Evolutionary conservation across 2,888 invertebrate species (phyloP).

Genomic region (Euplagia quadripunctaria): DNA sequence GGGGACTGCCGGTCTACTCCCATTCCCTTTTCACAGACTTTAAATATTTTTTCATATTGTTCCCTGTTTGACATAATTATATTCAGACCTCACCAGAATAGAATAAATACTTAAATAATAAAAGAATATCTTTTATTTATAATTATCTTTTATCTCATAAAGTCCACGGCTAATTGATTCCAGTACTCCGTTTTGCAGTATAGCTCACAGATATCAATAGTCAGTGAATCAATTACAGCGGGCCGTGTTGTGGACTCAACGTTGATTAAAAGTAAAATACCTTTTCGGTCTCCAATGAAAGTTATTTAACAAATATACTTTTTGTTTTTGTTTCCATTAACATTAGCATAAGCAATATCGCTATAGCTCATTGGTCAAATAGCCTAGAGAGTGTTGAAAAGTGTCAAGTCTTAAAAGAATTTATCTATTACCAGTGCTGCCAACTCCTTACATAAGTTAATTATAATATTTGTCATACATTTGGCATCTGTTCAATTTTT

Average conservation of each 20-base stretch:
- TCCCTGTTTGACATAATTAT: too few relatives aligned
- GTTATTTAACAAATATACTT: neutral
- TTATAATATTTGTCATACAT: neutral
- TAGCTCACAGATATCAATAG: neutral
- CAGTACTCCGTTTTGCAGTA: neutral
- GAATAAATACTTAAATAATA: too few relatives aligned
- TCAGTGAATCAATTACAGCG: constrained; percentile 13
- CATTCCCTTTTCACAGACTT: too few relatives aligned
- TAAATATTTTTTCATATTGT: too few relatives aligned
- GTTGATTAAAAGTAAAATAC: constrained; percentile 6
- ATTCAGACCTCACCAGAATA: too few relatives aligned
- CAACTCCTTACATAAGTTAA: neutral
- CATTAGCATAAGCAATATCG: neutral
- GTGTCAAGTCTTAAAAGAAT: too few relatives aligned
- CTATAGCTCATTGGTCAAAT: neutral
- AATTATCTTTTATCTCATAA: neutral
- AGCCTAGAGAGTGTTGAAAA: neutral
- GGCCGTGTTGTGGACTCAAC: constrained; percentile 9
- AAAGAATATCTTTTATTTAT: too few relatives aligned
- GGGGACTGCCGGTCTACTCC: too few relatives aligned
- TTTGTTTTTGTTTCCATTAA: neutral
- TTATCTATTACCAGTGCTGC: neutral
- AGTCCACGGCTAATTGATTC: neutral
- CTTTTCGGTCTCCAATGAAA: neutral
- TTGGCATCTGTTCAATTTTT: constrained; percentile 1